Evolutionary conservation across 2,797 vertebrate genomes (phyloP).

Genomic region (Nannoperca obscura): DNA sequence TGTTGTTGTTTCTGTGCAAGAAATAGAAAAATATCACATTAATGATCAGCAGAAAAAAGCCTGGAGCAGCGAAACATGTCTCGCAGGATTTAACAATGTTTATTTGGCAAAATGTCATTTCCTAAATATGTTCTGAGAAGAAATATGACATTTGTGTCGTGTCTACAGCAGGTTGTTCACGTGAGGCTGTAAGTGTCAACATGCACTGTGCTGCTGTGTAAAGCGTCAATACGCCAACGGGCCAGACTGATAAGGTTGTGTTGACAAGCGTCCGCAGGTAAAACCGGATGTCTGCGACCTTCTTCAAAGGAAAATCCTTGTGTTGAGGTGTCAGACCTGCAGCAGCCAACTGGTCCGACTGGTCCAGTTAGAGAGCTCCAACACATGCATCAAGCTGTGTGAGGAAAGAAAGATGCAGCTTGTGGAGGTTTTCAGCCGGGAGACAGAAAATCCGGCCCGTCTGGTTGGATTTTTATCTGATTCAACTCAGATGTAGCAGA

Average conservation of each 20-base stretch:
- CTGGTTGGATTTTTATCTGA: background rate
- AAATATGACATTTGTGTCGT: background rate
- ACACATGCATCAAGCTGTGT: background rate
- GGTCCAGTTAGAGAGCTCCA: background rate
- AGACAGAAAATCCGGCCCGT: background rate
- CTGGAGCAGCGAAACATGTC: slow-evolving; percentile 11
- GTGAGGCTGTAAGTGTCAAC: slow-evolving; percentile 14
- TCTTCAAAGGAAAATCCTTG: background rate
- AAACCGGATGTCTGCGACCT: slow-evolving; percentile 9
- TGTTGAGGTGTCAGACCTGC: background rate
- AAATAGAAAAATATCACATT: slow-evolving; percentile 11
- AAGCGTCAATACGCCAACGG: slow-evolving; percentile 22
- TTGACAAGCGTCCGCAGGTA: slow-evolving; percentile 18
- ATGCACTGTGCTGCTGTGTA: slow-evolving; percentile 13
- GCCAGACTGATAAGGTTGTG: slow-evolving; percentile 15
- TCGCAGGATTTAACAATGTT: background rate
- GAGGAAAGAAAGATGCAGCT: background rate
- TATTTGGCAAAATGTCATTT: slow-evolving; percentile 1
- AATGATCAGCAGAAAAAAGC: slow-evolving; percentile 15
- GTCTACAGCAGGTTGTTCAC: background rate
- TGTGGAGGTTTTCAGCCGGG: background rate
- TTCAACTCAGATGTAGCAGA: background rate
- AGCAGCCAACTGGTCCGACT: slow-evolving; percentile 2
- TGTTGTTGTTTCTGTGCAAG: background rate
- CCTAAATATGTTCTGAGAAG: background rate